Conservation (phyloP, 2,113 vertebrate genomes). For the Sphyrna mokarran region DNA sequence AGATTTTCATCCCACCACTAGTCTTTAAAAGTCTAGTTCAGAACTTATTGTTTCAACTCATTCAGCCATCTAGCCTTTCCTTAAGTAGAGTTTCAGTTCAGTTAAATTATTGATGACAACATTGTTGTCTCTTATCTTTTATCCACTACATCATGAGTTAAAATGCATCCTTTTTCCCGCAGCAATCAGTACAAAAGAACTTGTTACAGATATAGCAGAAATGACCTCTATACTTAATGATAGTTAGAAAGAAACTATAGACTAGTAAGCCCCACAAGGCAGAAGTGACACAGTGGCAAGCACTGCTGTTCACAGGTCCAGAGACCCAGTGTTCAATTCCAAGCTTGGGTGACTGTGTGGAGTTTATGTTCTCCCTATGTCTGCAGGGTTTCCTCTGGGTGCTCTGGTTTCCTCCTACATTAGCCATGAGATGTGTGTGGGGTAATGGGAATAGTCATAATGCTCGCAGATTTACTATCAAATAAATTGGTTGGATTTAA, state of each 20-base stretch:
- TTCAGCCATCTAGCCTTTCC: neutral
- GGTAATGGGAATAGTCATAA: too few species aligned
- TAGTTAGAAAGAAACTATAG: neutral
- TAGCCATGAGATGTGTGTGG: too few species aligned
- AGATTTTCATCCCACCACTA: neutral
- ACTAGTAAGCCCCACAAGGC: too few species aligned
- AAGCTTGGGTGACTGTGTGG: too few species aligned
- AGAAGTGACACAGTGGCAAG: too few species aligned
- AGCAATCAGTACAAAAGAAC: neutral
- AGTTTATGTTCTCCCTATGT: too few species aligned
- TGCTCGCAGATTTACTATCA: too few species aligned
- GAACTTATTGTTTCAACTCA: neutral
- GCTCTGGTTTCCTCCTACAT: too few species aligned
- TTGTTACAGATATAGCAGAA: neutral
- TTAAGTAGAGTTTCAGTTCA: neutral
- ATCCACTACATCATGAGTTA: neutral
- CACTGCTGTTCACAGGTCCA: too few species aligned
- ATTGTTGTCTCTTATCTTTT: neutral
- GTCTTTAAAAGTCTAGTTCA: neutral
- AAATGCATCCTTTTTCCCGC: neutral
- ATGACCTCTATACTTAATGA: neutral
- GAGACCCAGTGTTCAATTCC: too few species aligned
- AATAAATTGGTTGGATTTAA: too few species aligned
- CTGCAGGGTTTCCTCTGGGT: too few species aligned
- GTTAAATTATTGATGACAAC: neutral